Base-by-base conservation (phyloP, 2,797 vertebrate species). In the Eurystomus glaucurus region DNA sequence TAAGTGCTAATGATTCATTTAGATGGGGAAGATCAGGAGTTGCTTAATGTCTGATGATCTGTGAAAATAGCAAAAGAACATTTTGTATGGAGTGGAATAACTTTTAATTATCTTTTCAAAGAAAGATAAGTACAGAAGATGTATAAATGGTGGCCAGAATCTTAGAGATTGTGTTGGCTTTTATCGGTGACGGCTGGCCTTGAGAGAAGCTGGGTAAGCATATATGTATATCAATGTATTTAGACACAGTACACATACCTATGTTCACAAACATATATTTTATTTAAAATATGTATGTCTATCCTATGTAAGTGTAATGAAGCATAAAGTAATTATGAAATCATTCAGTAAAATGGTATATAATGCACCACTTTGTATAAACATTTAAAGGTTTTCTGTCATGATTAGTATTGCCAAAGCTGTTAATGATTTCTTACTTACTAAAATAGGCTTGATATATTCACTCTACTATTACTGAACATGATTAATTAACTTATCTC, bases 1-100 rank as follows among this genome's bases (percentile, higher is more conserved):
- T 45, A 72, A 78, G 31, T 78, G 18, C 6, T 95, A 78, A 76
- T 93, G 60, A 60, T 96, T 95, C 68, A 12, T 88, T 95, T 93
- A 92, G 81, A 64, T 69, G 62, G 6, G 10, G 52, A 85, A 65
- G 55, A 86, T 43, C 46, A 55, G 60, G 74, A 86, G 31, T 60
- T 92, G 1, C 78, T 77, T 80, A 41, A 69, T 76, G 29, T 91
- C 85, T 95, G 71, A 81, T 80, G 78, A 83, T 69, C 41, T 86
- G 55, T 90, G 57, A 94, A 95, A 95, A 94, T 5, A 41, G 22
- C 20, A 88, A 70, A 2, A 51, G 33, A 90, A 96, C 6, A 74
- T 75, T 86, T 93, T 68, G 37, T 93, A 76, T 48, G 58, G 26
- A 68, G 26, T 69, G 70, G 31, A 85, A 78, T 88, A 77, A 45